Base-by-base conservation (phyloP, 2,888 invertebrate genomes). In the Platypus cylindrus region DNA sequence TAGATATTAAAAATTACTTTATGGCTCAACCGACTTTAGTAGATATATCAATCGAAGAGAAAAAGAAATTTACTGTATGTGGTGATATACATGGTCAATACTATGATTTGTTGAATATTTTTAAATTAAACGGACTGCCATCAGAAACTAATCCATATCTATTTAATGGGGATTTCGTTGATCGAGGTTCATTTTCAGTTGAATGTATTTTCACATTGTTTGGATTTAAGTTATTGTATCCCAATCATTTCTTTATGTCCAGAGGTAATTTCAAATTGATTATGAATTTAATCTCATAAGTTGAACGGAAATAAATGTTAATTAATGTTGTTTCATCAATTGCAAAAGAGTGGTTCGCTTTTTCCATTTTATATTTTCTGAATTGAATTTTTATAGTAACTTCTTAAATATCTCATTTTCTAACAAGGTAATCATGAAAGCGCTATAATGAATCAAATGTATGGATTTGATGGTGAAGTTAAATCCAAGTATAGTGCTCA, bases 111-210 rank as follows among this genome's bases (percentile, higher is more conserved):
- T 77, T 95, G 75, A 94, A 98, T 63, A 93, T 99, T 53, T 98
- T 98, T 64, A 73, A 89, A 51, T 70, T 95, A 45, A 98, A 98
- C 59, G 97, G 95, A n/a, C 65, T 89, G 40, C 98, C 98, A 5
- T 91, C 93, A 1, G 76, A 83, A 58, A 76, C 75, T 17, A 98
- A 99, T 68, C 97, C 97, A 33, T 98, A 95, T 66, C 78, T 98
- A 48, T 98, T 98, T 64, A 98, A 98, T 62, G 97, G 97, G 40
- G 98, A 99, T 66, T 98, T 99, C 63, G 98, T 99, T 12, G 98
- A 99, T 64, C 71, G 98, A 64, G 98, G 98, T 9, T 95, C 97
- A 0, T 99, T 99, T 63, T 95, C 95, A 20, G 95, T 98, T 17
- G 98, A 98, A 66, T 97, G 97, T 60, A 98, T 99, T 56, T 93